Base-by-base conservation (phyloP, 2,113 vertebrate species). In the Callaeas wilsoni region DNA sequence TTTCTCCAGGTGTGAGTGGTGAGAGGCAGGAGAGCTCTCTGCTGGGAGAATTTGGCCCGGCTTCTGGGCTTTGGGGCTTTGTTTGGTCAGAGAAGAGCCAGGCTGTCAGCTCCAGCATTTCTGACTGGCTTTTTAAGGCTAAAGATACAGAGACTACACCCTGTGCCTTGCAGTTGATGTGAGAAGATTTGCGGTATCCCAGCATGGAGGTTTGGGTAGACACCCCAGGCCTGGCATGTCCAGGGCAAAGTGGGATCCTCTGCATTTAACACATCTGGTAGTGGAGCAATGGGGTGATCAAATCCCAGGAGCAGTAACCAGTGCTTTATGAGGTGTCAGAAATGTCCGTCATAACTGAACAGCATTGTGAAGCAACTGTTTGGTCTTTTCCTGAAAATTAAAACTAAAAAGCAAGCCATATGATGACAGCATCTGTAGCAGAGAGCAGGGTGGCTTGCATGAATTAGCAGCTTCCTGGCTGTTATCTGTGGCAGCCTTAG, bases 361-460 rank as follows among this genome's bases (percentile, higher is more conserved):
- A 69, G 44, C 56, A 44, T 37, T 1, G 2, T 81, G 60, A 92
- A 77, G 26, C 63, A 88, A 89, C 42, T 78, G 33, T 85, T 90
- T 53, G 7, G 44, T 81, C n/a, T 89, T 52, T 70, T 78, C 56
- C 77, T 92, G 65, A 60, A 94, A 94, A 89, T 92, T 26, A 52
- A 92, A 90, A 93, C 60, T 77, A 67, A 75, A 90, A 89, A 87
- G 77, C 60, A 87, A 92, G 56, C 80, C 56, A 33, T 84, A 71
- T 71, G 87, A 87, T 78, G 73, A 60, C 41, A 93, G 92, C 94
- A 90, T 91, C 95, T 94, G 89, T 76, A 87, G 84, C 65, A 84
- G 77, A 77, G 56, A 91, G 17, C 39, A 71, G 60, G 27, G 65
- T 81, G 84, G 69, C 52, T 95, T 59, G 86, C 77, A 87, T 84